Conservation (phyloP, 2,797 vertebrate species). For the Acanthurus lineatus region DNA sequence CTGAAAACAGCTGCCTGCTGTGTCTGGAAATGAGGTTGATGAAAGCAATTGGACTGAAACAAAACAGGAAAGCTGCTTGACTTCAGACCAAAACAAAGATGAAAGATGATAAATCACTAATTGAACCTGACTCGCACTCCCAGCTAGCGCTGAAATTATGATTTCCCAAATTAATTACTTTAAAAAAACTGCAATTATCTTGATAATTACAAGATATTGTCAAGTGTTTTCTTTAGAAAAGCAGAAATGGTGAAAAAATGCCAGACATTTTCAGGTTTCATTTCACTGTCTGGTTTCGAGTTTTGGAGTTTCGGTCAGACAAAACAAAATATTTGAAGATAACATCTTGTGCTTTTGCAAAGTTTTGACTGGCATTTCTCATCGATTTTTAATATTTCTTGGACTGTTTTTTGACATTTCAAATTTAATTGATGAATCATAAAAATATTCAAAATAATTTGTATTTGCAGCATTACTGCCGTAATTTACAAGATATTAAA, state of each 20-base stretch:
- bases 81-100: not conserved
- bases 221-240: no score
- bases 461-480: not conserved
- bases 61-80: not conserved
- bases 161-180: no score
- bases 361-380: not conserved
- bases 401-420: not conserved
- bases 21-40: slow-evolving; percentile 4
- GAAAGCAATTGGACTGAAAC: not conserved
- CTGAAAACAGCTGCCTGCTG: not conserved
- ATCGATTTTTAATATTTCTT: no score
- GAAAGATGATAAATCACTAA: not conserved
- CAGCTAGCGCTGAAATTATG: no score
- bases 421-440: not conserved
- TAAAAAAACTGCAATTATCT: no score
- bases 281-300: no score
- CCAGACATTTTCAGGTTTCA: no score
- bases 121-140: no score
- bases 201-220: no score
- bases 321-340: not conserved
- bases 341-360: not conserved
- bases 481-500: not conserved
- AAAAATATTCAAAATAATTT: not conserved
- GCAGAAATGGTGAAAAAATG: no score
- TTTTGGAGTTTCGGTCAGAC: not conserved